Percentiles rank a stretch among this genome's conserved stretches.
Evolutionary conservation across 2,888 invertebrate genomes (phyloP).

Genomic region (Lochmaea capreae): DNA sequence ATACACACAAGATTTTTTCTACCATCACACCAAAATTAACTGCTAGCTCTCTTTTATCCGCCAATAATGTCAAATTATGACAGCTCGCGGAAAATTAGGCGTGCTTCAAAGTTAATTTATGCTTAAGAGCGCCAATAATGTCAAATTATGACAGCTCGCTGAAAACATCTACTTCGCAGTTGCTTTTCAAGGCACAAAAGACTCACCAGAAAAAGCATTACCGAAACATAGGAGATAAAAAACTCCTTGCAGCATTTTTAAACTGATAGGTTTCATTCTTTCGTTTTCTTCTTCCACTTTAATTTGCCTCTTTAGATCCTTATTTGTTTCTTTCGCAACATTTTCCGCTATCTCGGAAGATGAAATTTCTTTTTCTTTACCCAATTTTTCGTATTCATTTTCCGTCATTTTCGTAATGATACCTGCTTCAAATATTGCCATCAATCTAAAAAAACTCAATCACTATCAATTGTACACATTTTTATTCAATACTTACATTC

Average conservation of each 20-base stretch:
- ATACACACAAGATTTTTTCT: too few species aligned
- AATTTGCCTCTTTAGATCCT: slow-evolving; percentile 52
- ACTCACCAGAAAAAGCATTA: slow-evolving; percentile 70
- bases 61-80: too few species aligned
- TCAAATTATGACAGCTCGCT: too few species aligned
- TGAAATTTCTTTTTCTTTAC: slow-evolving; percentile 68
- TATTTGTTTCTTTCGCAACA: slow-evolving; percentile 49
- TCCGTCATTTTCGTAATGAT: slow-evolving; percentile 82
- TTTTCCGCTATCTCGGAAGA: slow-evolving; percentile 61
- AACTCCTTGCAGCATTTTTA: slow-evolving; percentile 79
- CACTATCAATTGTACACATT: not conserved
- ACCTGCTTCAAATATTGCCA: slow-evolving; percentile 81
- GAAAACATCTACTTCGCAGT: too few species aligned
- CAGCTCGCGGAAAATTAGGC: too few species aligned
- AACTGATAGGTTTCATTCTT: slow-evolving; percentile 73
- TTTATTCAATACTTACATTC: slow-evolving; percentile 69
- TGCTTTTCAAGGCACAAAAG: too few species aligned
- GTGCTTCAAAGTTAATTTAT: too few species aligned
- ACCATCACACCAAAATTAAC: too few species aligned
- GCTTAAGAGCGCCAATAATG: too few species aligned
- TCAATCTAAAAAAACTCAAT: slow-evolving; percentile 67
- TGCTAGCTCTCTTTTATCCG: too few species aligned
- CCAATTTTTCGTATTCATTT: slow-evolving; percentile 79
- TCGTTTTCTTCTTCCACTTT: slow-evolving; percentile 60
- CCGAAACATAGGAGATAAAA: slow-evolving; percentile 78